These are phyloP conservation scores for Andrena minutula DNA, from an alignment of 2,888 invertebrate species.

Conservation along the genomic window DNA sequence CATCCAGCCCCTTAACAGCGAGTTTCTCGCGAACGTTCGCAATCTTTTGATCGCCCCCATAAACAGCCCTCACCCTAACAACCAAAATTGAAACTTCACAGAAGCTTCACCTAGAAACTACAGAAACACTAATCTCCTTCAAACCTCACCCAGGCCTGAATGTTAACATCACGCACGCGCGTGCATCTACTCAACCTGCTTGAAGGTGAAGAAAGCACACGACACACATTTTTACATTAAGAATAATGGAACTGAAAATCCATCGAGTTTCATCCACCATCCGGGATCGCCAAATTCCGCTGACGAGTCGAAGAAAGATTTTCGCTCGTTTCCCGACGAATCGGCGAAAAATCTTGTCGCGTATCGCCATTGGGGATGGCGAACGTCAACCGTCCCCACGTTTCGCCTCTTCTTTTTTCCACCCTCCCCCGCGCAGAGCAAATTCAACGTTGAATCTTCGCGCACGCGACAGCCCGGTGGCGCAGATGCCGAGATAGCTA, in stretches of 20 bases:
- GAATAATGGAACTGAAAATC: too few species aligned
- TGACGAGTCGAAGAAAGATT: neutral
- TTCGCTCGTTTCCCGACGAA: neutral
- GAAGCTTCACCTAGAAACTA: too few species aligned
- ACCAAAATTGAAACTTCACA: too few species aligned
- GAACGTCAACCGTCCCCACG: neutral
- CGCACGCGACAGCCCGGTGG: slow-evolving; percentile 32
- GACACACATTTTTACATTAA: too few species aligned
- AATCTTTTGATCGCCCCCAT: too few species aligned
- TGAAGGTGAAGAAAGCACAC: too few species aligned
- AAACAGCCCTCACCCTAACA: too few species aligned
- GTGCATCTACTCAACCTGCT: too few species aligned
- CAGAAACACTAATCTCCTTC: too few species aligned
- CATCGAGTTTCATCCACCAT: too few species aligned
- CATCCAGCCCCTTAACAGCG: neutral
- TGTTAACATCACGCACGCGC: too few species aligned
- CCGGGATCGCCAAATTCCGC: neutral
- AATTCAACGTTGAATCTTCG: slow-evolving; percentile 55
- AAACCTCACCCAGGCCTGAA: too few species aligned
- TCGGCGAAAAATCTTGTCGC: slow-evolving; percentile 37
- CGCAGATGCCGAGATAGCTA: slow-evolving; percentile 71
- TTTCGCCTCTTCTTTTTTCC: neutral
- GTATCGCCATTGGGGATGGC: neutral
- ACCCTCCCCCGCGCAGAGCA: neutral
- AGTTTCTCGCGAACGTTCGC: neutral